These are phyloP conservation scores for Erpornis zantholeuca DNA, from an alignment of 2,113 vertebrate genomes.

Conservation along the genomic window DNA sequence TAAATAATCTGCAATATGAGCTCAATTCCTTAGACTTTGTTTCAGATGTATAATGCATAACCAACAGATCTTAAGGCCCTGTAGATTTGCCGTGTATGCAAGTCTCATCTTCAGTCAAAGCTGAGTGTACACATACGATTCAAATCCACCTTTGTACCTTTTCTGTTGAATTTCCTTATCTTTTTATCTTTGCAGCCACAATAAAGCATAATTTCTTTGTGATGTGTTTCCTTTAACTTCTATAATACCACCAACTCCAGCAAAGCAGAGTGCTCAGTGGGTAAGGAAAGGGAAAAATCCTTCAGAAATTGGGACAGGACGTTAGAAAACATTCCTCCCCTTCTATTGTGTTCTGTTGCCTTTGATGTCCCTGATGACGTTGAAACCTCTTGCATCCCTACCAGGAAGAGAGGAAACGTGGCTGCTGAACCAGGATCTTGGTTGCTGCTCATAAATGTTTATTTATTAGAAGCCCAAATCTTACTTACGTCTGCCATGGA, in stretches of 20 bases:
- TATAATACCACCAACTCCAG: not conserved
- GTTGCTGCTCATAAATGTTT: not conserved
- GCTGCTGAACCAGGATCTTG: not conserved
- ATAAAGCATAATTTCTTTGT: not conserved
- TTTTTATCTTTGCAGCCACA: not conserved
- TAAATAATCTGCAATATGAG: not conserved
- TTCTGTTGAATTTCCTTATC: constrained; percentile 24
- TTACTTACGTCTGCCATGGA: not conserved
- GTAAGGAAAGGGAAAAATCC: not conserved
- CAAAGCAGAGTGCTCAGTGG: not conserved
- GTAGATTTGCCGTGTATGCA: not conserved
- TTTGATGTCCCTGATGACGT: not conserved
- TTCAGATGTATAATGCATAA: not conserved
- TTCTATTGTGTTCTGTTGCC: not conserved
- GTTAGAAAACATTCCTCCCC: not conserved
- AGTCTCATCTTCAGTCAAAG: not conserved
- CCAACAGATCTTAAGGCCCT: not conserved
- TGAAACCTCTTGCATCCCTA: not conserved
- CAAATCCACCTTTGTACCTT: constrained; percentile 42
- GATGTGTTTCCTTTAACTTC: not conserved
- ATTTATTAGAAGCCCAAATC: not conserved
- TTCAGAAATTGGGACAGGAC: not conserved
- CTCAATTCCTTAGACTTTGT: not conserved
- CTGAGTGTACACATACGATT: not conserved
- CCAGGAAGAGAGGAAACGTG: not conserved